Evolutionary conservation across 2,797 vertebrate genomes (phyloP), one percentile per base, ranked within the genome.

Genomic region (Gobio occitaniae): DNA sequence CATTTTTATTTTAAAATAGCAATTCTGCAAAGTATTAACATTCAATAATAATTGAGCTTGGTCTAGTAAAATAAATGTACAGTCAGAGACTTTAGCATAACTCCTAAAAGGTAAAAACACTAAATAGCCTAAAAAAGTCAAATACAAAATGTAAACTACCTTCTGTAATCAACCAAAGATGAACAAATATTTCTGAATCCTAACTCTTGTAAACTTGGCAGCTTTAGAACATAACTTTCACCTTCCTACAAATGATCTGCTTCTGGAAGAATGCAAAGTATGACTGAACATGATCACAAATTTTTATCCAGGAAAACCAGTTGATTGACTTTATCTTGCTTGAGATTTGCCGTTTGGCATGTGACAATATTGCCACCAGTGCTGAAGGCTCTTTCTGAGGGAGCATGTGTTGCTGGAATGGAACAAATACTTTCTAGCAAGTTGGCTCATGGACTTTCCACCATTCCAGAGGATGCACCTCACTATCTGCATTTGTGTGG

Each of bases 401-500:
- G 41, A 79, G 10, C 82, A 44, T 54, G 71, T 76, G 41, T 70
- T 25, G 71, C 82, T 68, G 78, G 38, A 70, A 87, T 78, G 25
- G 56, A 79, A 85, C 32, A 88, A 8, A 17, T 80, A 80, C 56
- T 85, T 85, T 72, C 6, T 74, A 74, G 84, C 54, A 56, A 76
- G 75, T 44, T 88, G 41, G 77, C 63, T 85, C 36, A 32, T 87
- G 69, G 21, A 85, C 29, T 84, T 48, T 87, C 77, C 79, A 72
- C 84, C 54, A 80, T 83, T 85, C 36, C 15, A 89, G 56, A 41
- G 72, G 68, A 82, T 89, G 52, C 72, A 79, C 41, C 41, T 87
- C 79, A 82, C 83, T 85, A n/a, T 85, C 79, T 86, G 79, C 76
- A 85, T 87, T 65, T 65, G 80, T 50, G 48, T 85, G 77, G 84